phyloP scores from a whole-genome alignment of 1,140 invertebrate species.

The Laodelphax striatellus region DNA sequence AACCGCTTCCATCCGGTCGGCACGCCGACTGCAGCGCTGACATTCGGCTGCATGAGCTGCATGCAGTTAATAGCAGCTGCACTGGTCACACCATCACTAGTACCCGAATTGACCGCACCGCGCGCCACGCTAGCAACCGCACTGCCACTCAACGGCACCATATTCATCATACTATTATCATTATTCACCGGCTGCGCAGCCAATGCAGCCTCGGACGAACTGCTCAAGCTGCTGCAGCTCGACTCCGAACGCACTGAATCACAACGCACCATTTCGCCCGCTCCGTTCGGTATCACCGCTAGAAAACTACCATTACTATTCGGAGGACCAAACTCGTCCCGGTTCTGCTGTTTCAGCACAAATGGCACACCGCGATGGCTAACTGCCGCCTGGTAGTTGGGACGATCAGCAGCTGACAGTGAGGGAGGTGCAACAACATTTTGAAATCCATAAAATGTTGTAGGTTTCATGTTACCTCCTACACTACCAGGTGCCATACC shows the following conservation, averaged over 20 bases:
- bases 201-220: conserved; percentile 32
- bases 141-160: background rate
- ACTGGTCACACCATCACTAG: background rate
- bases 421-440: background rate
- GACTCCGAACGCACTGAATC: conserved; percentile 35
- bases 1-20: conserved; percentile 44
- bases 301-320: conserved; percentile 10
- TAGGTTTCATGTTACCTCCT: no score
- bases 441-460: background rate
- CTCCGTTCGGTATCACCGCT: conserved; percentile 12
- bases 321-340: background rate
- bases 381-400: conserved; percentile 14
- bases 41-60: conserved; percentile 10
- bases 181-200: conserved; percentile 24
- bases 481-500: no score
- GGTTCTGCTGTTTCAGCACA: background rate
- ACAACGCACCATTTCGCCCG: conserved; percentile 24
- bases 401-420: no score
- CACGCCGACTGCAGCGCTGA: no score
- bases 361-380: background rate
- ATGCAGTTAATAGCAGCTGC: conserved; percentile 13
- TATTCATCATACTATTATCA: no score
- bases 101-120: background rate
- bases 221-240: conserved; percentile 35
- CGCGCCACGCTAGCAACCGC: no score